Conservation (phyloP, 2,113 vertebrate genomes). For the Anguilla rostrata region DNA sequence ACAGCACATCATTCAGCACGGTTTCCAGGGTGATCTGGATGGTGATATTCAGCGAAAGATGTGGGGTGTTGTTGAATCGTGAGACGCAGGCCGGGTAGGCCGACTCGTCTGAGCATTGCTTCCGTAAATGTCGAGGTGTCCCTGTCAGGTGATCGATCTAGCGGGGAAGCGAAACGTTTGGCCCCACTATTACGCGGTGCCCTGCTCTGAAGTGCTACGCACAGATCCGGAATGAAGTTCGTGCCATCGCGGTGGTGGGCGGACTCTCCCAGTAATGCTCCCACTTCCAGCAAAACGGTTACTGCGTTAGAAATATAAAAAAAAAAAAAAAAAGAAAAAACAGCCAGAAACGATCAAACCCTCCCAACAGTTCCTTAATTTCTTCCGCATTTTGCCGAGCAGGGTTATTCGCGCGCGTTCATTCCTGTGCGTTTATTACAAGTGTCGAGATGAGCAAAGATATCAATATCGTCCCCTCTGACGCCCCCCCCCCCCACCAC, state of each 20-base stretch:
- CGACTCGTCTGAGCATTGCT: background rate
- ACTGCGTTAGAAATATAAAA: background rate
- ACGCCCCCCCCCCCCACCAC: too few species aligned
- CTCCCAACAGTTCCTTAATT: background rate
- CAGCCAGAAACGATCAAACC: background rate
- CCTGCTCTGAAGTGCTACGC: background rate
- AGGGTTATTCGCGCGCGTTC: constrained; percentile 9
- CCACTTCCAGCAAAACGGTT: background rate
- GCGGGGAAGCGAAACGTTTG: background rate
- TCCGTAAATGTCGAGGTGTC: background rate
- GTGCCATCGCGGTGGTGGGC: background rate
- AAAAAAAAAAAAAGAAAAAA: background rate
- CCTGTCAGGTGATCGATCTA: background rate
- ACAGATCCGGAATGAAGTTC: background rate
- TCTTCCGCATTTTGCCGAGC: background rate
- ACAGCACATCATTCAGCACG: too few species aligned
- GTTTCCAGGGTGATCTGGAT: too few species aligned
- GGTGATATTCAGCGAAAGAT: too few species aligned
- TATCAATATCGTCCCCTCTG: constrained; percentile 32
- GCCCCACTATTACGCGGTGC: background rate
- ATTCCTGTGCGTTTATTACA: constrained; percentile 23
- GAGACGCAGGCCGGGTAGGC: background rate
- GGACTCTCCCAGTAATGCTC: background rate
- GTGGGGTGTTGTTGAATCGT: background rate
- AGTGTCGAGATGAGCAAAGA: constrained; percentile 39